Evolutionary conservation across 2,888 invertebrate species (phyloP), one percentile per base, ranked within the genome.

Genomic region (Chrysolina haemoptera): DNA sequence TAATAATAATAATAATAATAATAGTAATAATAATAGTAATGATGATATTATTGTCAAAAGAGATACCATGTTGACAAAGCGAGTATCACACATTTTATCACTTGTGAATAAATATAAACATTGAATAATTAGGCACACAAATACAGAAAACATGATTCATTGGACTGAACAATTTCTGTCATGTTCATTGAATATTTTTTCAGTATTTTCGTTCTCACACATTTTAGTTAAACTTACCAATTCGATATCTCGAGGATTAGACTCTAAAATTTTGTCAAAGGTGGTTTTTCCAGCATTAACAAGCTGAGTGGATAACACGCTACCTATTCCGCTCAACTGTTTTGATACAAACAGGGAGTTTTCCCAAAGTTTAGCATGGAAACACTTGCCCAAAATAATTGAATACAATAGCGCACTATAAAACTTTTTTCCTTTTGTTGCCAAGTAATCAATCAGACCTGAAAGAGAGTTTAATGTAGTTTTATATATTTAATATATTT

Each of bases 231-330:
- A 53, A 35, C 80, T 83, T 84, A 92, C 93, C 88, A 92, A 88
- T 89, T 95, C 95, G 79, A 95, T 88, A 82, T 94, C 93, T 81
- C 94, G 89, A 1, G 95, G 94, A 88, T 94, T 92, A 35, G 92
- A 90, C 77, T 92, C 90, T 74, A 90, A 89, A 35, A 95, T 86
- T 68, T 90, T 87, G 84, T 91, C 88, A 82, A 95, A 93, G 67
- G 91, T 91, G 0, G 90, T 91, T 85, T 94, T 92, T 12, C 93
- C 94, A 71, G 93, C 91, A 63, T 91, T 89, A 0, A 91, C 93
- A 8, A 95, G 86, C 41, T 91, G 86, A 1, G 89, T 89, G 18
- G 94, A 92, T 78, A 93, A 90, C 0, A 91, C 90, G 10, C 90
- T 90, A 0, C 94, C 94, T 76, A 95, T 94, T 62, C 93, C 93